A percentile compares a stretch with the other conserved stretches of the same genome.
phyloP scores from a whole-genome alignment of 2,113 vertebrate species.

The Aix galericulata region DNA sequence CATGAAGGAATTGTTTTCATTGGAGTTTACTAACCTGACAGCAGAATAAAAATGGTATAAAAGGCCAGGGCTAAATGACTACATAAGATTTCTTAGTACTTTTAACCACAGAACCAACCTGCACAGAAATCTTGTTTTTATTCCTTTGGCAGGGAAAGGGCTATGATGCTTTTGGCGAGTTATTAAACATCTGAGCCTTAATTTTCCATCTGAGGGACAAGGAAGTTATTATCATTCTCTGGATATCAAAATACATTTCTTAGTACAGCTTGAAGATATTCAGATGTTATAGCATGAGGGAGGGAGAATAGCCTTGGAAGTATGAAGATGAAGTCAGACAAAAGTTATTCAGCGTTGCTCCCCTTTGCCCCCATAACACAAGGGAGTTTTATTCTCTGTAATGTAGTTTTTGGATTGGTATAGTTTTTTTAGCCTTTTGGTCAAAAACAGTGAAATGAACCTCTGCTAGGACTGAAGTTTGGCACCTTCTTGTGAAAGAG shows the following conservation, averaged over 20 bases:
- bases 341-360: background rate
- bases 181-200: slow-evolving; percentile 41
- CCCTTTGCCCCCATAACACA: background rate
- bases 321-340: background rate
- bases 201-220: background rate
- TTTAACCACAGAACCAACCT: background rate
- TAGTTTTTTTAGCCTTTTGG: background rate
- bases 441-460: background rate
- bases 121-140: background rate
- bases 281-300: background rate
- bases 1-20: background rate
- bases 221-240: background rate
- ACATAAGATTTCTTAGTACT: background rate
- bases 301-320: background rate
- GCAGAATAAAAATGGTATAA: background rate
- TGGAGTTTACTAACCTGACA: background rate
- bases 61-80: background rate
- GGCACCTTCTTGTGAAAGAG: background rate
- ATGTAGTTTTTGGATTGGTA: background rate
- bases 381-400: background rate
- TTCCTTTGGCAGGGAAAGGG: background rate
- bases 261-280: background rate
- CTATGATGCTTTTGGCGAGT: slow-evolving; percentile 31
- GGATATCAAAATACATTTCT: slow-evolving; percentile 12
- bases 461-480: background rate